Conservation (phyloP, 37 sponge, comb jelly and placozoan genomes). For the Halisarca cf. caerulea region DNA sequence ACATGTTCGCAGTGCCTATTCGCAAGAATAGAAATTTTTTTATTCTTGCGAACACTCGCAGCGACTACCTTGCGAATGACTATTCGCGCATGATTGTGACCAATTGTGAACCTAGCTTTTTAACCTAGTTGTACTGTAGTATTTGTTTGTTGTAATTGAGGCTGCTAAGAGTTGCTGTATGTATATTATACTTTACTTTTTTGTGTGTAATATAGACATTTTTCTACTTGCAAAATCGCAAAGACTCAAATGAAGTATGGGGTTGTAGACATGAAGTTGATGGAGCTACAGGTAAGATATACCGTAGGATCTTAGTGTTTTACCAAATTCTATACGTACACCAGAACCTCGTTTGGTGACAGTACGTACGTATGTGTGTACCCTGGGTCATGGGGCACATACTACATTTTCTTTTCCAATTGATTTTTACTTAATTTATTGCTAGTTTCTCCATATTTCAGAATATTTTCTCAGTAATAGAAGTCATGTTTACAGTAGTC, state of each 20-base stretch:
- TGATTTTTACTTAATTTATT: not conserved
- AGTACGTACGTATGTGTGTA: not conserved
- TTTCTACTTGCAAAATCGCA: conserved; percentile 49
- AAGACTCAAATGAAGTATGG: conserved; percentile 66
- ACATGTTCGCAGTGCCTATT: too few species aligned
- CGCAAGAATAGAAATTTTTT: too few species aligned
- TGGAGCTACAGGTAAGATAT: conserved; percentile 41
- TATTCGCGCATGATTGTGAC: too few species aligned
- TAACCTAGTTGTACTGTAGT: not conserved
- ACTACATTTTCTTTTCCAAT: not conserved
- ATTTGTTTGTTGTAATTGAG: not conserved
- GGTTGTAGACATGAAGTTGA: conserved; percentile 77
- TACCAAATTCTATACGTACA: not conserved
- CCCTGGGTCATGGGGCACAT: not conserved
- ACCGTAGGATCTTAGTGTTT: not conserved
- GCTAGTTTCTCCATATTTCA: too few species aligned
- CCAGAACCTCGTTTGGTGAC: not conserved
- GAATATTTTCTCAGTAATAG: too few species aligned
- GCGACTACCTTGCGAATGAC: too few species aligned
- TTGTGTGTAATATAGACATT: conserved; percentile 45
- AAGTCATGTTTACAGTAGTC: too few species aligned
- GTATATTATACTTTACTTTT: not conserved
- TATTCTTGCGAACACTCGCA: too few species aligned
- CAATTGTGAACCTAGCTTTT: not conserved
- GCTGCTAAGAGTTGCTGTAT: not conserved